Evolutionary conservation across 2,797 vertebrate species (phyloP).

Genomic region (Eulemur coronatus): DNA sequence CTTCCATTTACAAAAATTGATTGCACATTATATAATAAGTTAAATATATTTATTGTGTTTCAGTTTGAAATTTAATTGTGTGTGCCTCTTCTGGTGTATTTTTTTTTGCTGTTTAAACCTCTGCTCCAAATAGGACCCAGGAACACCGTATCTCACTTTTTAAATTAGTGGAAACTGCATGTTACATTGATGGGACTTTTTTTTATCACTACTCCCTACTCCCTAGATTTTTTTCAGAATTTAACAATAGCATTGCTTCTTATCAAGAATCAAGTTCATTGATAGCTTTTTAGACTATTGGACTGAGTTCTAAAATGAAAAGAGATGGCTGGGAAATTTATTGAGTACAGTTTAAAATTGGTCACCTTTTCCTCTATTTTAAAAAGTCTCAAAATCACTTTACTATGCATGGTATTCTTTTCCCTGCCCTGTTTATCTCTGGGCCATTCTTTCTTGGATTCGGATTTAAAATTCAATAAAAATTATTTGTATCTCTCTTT

Average conservation of each 20-base stretch:
- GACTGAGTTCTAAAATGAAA: conserved; percentile 22
- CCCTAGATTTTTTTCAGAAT: neutral
- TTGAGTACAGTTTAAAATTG: neutral
- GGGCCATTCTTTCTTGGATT: conserved; percentile 7
- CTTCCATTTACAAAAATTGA: neutral
- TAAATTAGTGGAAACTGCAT: neutral
- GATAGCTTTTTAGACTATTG: neutral
- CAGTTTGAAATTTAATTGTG: conserved; percentile 20
- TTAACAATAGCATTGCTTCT: neutral
- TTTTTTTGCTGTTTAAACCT: neutral
- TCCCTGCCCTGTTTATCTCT: neutral
- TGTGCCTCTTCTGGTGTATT: neutral
- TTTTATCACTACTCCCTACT: neutral
- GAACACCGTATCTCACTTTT: neutral
- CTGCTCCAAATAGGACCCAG: neutral
- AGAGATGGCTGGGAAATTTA: neutral
- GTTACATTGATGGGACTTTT: neutral
- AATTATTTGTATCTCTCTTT: neutral
- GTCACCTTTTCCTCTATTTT: neutral
- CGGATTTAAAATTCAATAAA: neutral
- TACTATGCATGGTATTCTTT: neutral
- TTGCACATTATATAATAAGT: neutral
- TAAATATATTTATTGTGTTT: neutral
- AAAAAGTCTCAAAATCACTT: neutral
- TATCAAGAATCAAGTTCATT: neutral